Evolutionary conservation across 2,888 invertebrate species (phyloP).

Genomic region (Leptogaster cylindrica): DNA sequence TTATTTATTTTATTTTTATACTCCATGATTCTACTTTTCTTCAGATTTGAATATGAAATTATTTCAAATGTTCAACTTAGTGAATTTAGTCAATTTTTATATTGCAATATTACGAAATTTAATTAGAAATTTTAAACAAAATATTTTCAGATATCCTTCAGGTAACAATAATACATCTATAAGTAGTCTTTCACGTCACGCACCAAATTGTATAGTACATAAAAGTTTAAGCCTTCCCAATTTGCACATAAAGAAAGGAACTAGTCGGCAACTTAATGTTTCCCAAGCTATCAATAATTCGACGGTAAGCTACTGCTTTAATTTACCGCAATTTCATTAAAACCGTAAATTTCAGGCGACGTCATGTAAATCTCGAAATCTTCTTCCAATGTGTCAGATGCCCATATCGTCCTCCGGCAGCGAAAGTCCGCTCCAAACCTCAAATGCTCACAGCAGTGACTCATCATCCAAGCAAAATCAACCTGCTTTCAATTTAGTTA

Average conservation of each 20-base stretch:
- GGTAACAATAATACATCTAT: conserved; percentile 72
- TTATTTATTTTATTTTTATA: no score
- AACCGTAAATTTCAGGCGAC: conserved; percentile 49
- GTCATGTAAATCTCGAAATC: conserved; percentile 57
- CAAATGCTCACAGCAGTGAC: conserved; percentile 42
- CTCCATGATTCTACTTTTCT: no score
- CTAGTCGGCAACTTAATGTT: conserved; percentile 55
- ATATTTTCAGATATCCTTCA: conserved; percentile 71
- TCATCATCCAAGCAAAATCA: conserved; percentile 61
- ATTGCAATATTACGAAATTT: background rate
- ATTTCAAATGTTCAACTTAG: no score
- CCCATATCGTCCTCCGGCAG: conserved; percentile 53
- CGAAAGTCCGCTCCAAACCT: conserved; percentile 52
- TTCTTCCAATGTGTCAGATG: conserved; percentile 63
- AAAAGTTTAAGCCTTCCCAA: conserved; percentile 85
- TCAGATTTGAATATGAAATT: no score
- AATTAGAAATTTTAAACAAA: background rate
- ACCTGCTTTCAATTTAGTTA: conserved; percentile 81
- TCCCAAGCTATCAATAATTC: conserved; percentile 72
- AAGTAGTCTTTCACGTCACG: conserved; percentile 66
- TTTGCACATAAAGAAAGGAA: conserved; percentile 61
- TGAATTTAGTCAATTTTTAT: no score
- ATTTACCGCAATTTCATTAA: background rate
- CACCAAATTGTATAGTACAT: conserved; percentile 65
- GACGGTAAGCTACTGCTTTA: conserved; percentile 66